Conservation (phyloP, 2,797 vertebrate genomes). For the Amazona finschi region DNA sequence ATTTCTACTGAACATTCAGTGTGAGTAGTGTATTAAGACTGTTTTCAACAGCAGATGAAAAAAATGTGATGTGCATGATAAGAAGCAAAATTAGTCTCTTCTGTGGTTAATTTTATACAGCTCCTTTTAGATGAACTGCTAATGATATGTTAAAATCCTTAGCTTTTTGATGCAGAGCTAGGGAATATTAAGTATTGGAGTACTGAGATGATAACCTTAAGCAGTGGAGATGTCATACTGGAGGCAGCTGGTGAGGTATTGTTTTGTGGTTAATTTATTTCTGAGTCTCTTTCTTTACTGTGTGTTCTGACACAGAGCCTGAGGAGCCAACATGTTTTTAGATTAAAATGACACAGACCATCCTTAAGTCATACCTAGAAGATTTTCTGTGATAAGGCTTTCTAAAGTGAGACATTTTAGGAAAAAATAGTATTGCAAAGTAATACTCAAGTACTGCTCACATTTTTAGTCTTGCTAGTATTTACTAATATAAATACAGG, state of each 20-base stretch:
- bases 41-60: neutral
- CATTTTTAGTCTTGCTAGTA: neutral
- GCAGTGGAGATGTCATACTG: neutral
- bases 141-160: neutral
- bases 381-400: neutral
- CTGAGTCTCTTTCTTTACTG: neutral
- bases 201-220: neutral
- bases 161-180: neutral
- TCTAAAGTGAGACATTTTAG: neutral
- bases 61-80: neutral
- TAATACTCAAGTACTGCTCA: neutral
- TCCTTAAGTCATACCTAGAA: neutral
- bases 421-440: neutral
- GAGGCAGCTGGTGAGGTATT: neutral
- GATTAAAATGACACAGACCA: neutral
- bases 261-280: neutral
- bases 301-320: neutral
- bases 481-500: neutral
- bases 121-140: neutral
- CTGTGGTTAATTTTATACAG: neutral
- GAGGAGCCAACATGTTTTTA: neutral
- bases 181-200: neutral
- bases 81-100: constrained; percentile 1
- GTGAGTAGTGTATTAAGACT: constrained; percentile 5
- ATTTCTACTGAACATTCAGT: neutral